A percentile compares a stretch with the other conserved stretches of the same genome.
Conservation (phyloP, 2,113 vertebrate species). For the Heteronetta atricapilla region DNA sequence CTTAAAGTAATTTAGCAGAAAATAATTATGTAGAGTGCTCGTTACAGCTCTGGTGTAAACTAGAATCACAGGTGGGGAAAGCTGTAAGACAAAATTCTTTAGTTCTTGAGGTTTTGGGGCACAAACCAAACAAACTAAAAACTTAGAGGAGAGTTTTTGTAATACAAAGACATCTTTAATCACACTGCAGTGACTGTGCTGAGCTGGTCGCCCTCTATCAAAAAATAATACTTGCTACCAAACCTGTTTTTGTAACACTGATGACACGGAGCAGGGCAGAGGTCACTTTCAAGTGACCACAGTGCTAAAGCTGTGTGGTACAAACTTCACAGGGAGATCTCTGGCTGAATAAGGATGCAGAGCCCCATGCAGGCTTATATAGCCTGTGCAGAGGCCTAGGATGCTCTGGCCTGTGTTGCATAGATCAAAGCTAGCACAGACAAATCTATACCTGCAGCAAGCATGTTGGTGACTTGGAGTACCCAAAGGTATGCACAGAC, state of each 20-base stretch:
- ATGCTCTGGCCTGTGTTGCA: neutral
- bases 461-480: neutral
- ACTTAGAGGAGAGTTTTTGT: neutral
- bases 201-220: neutral
- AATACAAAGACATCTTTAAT: neutral
- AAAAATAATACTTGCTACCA: neutral
- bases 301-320: accelerated
- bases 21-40: neutral
- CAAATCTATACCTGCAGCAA: neutral
- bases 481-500: neutral
- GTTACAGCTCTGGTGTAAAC: neutral
- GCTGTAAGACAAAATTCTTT: neutral
- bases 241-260: neutral
- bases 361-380: neutral
- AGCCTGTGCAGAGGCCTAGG: neutral
- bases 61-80: neutral
- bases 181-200: neutral
- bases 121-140: neutral
- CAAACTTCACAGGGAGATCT: accelerated
- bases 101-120: neutral
- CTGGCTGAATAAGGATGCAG: neutral
- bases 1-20: neutral
- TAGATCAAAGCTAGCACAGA: neutral
- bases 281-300: neutral
- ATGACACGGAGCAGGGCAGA: neutral